Evolutionary conservation across 1,140 invertebrate genomes (phyloP).

Genomic region (Drosophila erecta): DNA sequence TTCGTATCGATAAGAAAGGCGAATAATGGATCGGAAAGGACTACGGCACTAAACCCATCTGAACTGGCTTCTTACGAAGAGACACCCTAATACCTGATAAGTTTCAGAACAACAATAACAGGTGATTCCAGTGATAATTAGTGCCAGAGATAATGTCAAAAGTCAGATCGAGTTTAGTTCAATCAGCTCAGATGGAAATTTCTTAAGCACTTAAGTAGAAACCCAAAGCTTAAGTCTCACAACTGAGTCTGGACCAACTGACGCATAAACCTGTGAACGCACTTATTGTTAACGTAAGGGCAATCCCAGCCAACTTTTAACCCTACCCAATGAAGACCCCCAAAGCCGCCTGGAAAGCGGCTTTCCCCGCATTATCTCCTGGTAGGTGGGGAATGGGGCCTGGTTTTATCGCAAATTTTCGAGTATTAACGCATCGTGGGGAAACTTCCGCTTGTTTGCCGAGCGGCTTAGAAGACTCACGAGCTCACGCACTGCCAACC

Average conservation of each 20-base stretch:
- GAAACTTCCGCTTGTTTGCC: conserved; percentile 77
- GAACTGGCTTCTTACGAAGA: too few relatives aligned
- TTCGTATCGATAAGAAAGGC: conserved; percentile 38
- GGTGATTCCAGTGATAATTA: too few relatives aligned
- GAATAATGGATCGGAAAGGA: conserved; percentile 23
- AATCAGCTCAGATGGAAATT: not conserved
- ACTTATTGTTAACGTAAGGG: conserved; percentile 19
- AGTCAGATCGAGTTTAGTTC: not conserved
- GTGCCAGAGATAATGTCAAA: not conserved
- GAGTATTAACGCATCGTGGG: conserved; percentile 67
- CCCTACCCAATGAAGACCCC: conserved; percentile 7
- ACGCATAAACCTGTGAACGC: not conserved
- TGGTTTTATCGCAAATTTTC: conserved; percentile 75
- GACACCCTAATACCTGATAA: too few relatives aligned
- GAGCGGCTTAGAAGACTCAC: conserved; percentile 58
- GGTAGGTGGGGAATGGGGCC: not conserved
- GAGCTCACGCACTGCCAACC: conserved; percentile 8
- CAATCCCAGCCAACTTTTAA: conserved; percentile 17
- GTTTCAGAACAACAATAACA: too few relatives aligned
- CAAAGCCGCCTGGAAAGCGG: conserved; percentile 15
- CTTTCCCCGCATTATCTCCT: conserved; percentile 63
- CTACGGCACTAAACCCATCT: too few relatives aligned
- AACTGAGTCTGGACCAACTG: not conserved
- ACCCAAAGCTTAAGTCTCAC: conserved; percentile 7
- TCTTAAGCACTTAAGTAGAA: not conserved